Base-by-base conservation (phyloP, 2,888 invertebrate species). In the Lithophane semibrunnea region DNA sequence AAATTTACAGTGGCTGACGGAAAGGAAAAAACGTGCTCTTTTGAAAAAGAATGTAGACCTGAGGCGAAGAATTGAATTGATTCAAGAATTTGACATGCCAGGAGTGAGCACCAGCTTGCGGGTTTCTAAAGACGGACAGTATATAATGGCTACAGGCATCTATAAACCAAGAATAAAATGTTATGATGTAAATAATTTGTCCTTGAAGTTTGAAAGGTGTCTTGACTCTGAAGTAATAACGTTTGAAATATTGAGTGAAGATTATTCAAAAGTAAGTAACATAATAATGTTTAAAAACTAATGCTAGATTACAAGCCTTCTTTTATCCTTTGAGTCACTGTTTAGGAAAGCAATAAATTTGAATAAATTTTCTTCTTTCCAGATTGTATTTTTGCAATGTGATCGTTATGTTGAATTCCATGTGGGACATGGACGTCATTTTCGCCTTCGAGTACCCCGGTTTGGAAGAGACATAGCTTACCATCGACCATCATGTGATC, bases 61-160 rank as follows among this genome's bases (percentile, higher is more conserved):
- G 68, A 97, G 99, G 87, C 97, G 98, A 88, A 97, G 99, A 91
- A 99, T 99, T 89, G 99, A 99, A 95, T 97, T 99, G 63, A 99
- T 99, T 86, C 99, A 99, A 95, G 99, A 99, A 92, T 99, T 99
- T 97, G 99, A 99, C 89, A 99, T 99, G 99, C 99, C 99, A 47
- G 99, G 98, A 69, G 97, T 99, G 0, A 99, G 99, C 91, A 98
- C 98, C 29, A 97, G 98, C 72, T 97, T 99, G 44, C 97, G 98
- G 90, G 97, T 99, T 84, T 98, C 99, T 13, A 98, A 97, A 88
- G 99, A 99, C 97, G 98, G 99, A 29, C 98, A 99, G 86, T 99
- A 98, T 92, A 98, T 99, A 82, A 97, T 99, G 92, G 98, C 98
- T 2, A 98, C 99, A 56, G 99, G 99, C 68, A 98, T 98, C 82